Evolutionary conservation across 2,888 invertebrate species (phyloP).

Genomic region (Euphydryas editha): DNA sequence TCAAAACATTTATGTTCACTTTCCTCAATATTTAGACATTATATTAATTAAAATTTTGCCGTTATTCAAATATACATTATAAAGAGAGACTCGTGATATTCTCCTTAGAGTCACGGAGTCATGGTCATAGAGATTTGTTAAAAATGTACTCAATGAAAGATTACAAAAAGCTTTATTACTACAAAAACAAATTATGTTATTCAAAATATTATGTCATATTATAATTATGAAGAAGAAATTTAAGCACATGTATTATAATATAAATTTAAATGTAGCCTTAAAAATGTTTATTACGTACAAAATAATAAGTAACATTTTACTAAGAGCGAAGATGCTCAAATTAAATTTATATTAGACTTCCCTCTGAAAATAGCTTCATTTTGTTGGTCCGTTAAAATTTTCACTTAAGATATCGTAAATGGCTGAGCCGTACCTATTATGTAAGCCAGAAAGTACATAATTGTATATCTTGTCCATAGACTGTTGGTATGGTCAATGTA

Average conservation of each 20-base stretch:
- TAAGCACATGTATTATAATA: neutral
- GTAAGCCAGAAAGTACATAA: slow-evolving; percentile 52
- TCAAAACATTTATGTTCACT: too few relatives aligned
- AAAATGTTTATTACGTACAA: slow-evolving; percentile 14
- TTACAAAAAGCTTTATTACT: too few relatives aligned
- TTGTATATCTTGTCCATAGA: slow-evolving; percentile 32
- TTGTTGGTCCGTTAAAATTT: slow-evolving; percentile 46
- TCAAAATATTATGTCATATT: too few relatives aligned
- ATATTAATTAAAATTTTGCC: neutral
- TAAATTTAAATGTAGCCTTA: neutral
- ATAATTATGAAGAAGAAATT: too few relatives aligned
- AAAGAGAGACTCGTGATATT: too few relatives aligned
- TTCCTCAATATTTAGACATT: too few relatives aligned
- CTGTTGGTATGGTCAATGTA: slow-evolving; percentile 1
- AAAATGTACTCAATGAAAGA: too few relatives aligned
- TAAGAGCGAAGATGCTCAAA: slow-evolving; percentile 25
- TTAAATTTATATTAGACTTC: slow-evolving; percentile 30
- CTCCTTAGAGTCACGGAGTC: too few relatives aligned
- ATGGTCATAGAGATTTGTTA: too few relatives aligned
- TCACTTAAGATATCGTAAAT: slow-evolving; percentile 59
- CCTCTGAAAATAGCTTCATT: slow-evolving; percentile 31
- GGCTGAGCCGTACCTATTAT: slow-evolving; percentile 54
- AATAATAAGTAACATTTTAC: slow-evolving; percentile 18
- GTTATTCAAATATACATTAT: neutral
- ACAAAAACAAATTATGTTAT: too few relatives aligned